Percentiles rank a stretch among this genome's conserved stretches.
These are phyloP conservation scores for Periophthalmodon schlosseri DNA, from an alignment of 2,113 vertebrate species.

Conservation along the genomic window DNA sequence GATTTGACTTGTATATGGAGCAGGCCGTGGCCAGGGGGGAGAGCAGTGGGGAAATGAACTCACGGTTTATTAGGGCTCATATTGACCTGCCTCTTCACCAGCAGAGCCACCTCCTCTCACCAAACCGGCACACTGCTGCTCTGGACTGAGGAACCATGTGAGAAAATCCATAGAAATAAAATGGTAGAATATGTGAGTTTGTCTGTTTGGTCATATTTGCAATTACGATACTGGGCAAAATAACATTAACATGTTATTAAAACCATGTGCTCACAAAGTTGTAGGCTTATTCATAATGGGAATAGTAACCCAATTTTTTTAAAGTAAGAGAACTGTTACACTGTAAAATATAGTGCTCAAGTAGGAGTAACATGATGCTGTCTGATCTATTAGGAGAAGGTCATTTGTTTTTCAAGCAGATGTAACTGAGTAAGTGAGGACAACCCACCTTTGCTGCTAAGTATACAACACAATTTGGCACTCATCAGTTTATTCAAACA, in stretches of 20 bases:
- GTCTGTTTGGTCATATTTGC: slow-evolving; percentile 5
- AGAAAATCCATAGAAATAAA: slow-evolving; percentile 4
- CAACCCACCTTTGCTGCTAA: too few species aligned
- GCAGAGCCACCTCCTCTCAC: slow-evolving; percentile 49
- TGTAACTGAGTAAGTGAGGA: too few species aligned
- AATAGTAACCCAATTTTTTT: too few species aligned
- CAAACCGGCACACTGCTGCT: slow-evolving; percentile 29
- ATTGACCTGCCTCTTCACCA: slow-evolving; percentile 75
- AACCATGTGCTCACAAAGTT: not conserved
- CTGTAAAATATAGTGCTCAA: too few species aligned
- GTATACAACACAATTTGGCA: too few species aligned
- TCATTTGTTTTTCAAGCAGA: too few species aligned
- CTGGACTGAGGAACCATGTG: slow-evolving; percentile 21
- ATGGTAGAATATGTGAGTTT: not conserved
- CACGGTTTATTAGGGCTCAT: slow-evolving; percentile 77
- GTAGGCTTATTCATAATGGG: too few species aligned
- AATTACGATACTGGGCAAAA: not conserved
- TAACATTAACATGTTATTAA: not conserved
- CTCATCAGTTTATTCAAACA: too few species aligned
- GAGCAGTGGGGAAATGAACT: slow-evolving; percentile 83
- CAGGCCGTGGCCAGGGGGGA: slow-evolving; percentile 76
- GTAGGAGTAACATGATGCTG: too few species aligned
- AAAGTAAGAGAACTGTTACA: too few species aligned
- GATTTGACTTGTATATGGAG: slow-evolving; percentile 97
- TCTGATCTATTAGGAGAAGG: too few species aligned